Percentiles rank a stretch among this genome's conserved stretches.
phyloP scores from a whole-genome alignment of 2,113 vertebrate genomes.

The Natator depressus region DNA sequence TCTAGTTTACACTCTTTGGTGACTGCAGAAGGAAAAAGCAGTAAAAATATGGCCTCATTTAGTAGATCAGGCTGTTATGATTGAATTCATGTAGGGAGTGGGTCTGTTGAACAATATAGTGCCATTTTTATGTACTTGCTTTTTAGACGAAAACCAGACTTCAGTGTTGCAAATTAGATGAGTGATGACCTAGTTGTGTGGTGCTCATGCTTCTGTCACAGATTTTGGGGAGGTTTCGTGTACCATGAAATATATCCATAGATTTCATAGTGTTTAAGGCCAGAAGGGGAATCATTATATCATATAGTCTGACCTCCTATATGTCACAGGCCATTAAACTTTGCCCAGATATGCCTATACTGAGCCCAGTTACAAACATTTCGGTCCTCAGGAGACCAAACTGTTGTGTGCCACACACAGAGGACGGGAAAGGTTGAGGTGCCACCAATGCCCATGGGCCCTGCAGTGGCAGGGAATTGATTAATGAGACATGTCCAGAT shows the following conservation, averaged over 20 bases:
- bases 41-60: neutral
- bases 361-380: neutral
- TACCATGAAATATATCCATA: neutral
- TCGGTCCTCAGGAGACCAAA: neutral
- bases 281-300: neutral
- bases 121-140: neutral
- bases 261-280: neutral
- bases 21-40: neutral
- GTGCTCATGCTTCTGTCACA: accelerated
- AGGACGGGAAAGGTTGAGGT: neutral
- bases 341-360: neutral
- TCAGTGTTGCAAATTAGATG: neutral
- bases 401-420: neutral
- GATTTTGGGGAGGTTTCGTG: neutral
- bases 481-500: neutral
- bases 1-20: neutral
- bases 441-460: neutral
- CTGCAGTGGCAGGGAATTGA: neutral
- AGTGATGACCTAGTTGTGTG: neutral
- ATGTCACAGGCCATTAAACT: neutral
- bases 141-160: neutral
- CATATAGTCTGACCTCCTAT: neutral
- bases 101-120: neutral
- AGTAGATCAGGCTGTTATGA: neutral
- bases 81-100: neutral